Conservation (phyloP, 2,113 vertebrate species). For the Xenotilapia leptura region DNA sequence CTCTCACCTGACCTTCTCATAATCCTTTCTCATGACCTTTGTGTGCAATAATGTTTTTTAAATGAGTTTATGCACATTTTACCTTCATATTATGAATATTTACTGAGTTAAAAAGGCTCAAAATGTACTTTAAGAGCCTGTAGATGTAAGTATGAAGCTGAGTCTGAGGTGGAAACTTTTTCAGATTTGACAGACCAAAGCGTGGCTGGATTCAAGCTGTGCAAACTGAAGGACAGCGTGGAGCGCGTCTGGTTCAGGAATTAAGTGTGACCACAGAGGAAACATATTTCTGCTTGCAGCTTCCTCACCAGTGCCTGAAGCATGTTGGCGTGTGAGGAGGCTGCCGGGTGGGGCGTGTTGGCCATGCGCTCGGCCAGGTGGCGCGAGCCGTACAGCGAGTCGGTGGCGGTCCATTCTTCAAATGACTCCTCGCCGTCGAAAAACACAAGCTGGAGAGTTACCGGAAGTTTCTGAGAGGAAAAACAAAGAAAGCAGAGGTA, state of each 20-base stretch:
- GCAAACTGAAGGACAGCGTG: background rate
- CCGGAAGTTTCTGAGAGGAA: slow-evolving; percentile 49
- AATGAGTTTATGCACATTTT: background rate
- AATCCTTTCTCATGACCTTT: background rate
- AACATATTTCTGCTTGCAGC: background rate
- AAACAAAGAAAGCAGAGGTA: background rate
- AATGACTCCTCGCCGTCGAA: slow-evolving; percentile 87
- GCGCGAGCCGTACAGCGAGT: slow-evolving; percentile 86
- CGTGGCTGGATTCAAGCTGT: background rate
- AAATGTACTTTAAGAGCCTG: background rate
- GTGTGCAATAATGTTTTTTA: background rate
- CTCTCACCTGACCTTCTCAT: background rate
- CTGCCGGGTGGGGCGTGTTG: slow-evolving; percentile 54
- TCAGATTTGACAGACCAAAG: background rate
- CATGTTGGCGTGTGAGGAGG: slow-evolving; percentile 49
- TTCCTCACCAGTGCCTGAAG: slow-evolving; percentile 79
- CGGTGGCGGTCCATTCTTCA: slow-evolving; percentile 78
- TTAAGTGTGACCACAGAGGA: background rate
- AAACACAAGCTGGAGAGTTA: slow-evolving; percentile 85
- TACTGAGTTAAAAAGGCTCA: background rate
- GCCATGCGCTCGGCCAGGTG: slow-evolving; percentile 82
- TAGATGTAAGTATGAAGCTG: background rate
- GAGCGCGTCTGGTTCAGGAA: background rate
- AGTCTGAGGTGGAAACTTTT: background rate
- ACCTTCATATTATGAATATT: background rate